Percentiles rank a stretch among this genome's conserved stretches.
These are phyloP conservation scores for Heliconius eleuchia DNA, from an alignment of 1,140 invertebrate genomes.

Conservation along the genomic window DNA sequence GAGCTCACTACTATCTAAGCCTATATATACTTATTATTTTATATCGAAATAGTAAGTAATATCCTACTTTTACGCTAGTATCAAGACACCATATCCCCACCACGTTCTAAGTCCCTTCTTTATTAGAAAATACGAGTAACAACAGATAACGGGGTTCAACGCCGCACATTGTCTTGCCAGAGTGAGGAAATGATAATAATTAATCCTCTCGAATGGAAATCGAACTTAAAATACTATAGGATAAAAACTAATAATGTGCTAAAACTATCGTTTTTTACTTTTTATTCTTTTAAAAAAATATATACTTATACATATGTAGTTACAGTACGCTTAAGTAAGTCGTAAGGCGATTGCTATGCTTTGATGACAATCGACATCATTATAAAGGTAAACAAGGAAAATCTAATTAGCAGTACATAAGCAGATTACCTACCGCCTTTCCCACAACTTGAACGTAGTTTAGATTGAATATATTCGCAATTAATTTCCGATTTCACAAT, in stretches of 20 bases:
- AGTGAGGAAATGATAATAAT: no score
- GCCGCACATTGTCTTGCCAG: not conserved
- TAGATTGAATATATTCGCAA: constrained; percentile 53
- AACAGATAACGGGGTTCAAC: not conserved
- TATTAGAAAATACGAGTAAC: not conserved
- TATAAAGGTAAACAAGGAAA: constrained; percentile 59
- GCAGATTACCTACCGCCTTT: constrained; percentile 57
- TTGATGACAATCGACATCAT: constrained; percentile 52
- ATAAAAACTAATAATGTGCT: not conserved
- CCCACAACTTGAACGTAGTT: constrained; percentile 34
- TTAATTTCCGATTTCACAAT: constrained; percentile 34
- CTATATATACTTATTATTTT: no score
- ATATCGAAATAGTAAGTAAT: no score
- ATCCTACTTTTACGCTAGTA: no score
- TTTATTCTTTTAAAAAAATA: no score
- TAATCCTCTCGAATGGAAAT: no score
- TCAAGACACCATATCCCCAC: not conserved
- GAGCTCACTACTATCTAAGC: not conserved
- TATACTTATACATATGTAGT: no score
- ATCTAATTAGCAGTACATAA: constrained; percentile 65
- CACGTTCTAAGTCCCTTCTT: not conserved
- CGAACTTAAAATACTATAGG: no score
- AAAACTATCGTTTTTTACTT: not conserved
- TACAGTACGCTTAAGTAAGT: not conserved
- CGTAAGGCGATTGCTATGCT: constrained; percentile 29